A percentile compares a stretch with the other conserved stretches of the same genome.
phyloP scores from a whole-genome alignment of 2,888 invertebrate genomes.

The Punctoribates punctum region DNA sequence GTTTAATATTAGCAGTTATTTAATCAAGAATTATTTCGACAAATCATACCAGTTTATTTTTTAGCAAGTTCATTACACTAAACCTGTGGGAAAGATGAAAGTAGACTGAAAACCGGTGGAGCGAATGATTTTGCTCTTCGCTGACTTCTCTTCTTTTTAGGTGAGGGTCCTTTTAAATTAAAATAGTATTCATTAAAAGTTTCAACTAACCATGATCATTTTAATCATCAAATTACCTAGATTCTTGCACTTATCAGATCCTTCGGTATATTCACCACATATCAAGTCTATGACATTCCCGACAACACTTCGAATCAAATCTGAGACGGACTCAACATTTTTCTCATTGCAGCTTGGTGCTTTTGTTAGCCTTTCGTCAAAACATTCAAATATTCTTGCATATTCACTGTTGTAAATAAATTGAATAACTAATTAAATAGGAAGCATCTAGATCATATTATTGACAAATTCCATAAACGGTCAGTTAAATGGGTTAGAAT shows the following conservation, averaged over 20 bases:
- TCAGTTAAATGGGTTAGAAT: background rate
- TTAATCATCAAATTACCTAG: conserved; percentile 11
- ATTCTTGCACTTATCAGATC: background rate
- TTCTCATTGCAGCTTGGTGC: background rate
- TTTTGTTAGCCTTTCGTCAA: background rate
- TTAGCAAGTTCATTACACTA: too few relatives aligned
- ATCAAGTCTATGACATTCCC: background rate
- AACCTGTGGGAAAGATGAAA: too few relatives aligned
- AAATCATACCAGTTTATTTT: too few relatives aligned
- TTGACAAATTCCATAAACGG: too few relatives aligned
- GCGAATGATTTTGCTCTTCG: background rate
- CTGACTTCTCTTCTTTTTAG: background rate
- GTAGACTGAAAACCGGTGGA: too few relatives aligned
- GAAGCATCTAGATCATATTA: background rate
- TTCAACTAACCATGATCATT: too few relatives aligned
- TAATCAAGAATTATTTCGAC: too few relatives aligned
- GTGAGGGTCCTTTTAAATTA: background rate
- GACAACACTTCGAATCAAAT: background rate
- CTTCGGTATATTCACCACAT: background rate
- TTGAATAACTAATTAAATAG: background rate
- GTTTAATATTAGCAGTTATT: too few relatives aligned
- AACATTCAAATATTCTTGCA: background rate
- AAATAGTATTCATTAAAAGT: background rate
- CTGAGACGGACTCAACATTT: background rate
- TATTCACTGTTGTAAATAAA: background rate